A percentile compares a stretch with the other conserved stretches of the same genome.
Evolutionary conservation across 2,888 invertebrate genomes (phyloP).

Genomic region (Ceratothoa steindachneri): DNA sequence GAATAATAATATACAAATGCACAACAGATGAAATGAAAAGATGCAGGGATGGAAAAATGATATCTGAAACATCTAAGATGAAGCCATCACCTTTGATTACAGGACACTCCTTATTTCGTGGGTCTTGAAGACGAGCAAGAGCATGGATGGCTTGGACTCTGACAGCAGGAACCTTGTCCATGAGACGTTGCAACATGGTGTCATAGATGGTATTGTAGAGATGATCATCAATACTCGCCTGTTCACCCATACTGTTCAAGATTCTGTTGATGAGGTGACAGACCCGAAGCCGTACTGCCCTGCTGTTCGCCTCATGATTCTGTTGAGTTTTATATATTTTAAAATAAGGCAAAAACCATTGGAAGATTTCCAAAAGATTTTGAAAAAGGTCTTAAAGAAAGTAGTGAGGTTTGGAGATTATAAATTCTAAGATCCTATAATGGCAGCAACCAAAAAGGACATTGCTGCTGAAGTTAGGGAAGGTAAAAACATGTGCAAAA

Average conservation of each 20-base stretch:
- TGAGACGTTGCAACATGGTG: constrained; percentile 64
- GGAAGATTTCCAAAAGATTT: constrained; percentile 1
- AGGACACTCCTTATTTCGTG: constrained; percentile 67
- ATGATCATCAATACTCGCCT: constrained; percentile 71
- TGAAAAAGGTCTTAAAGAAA: too few species aligned
- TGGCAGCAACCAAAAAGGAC: background rate
- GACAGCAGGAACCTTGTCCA: constrained; percentile 71
- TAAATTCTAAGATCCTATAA: background rate
- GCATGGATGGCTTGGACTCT: constrained; percentile 75
- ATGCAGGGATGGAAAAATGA: too few species aligned
- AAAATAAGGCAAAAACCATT: constrained; percentile 51
- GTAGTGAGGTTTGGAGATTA: constrained; percentile 13
- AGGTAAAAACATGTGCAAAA: too few species aligned
- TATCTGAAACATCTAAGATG: too few species aligned
- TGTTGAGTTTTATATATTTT: constrained; percentile 51
- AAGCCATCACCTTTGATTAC: constrained; percentile 63
- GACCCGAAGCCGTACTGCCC: constrained; percentile 65
- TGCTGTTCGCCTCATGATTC: constrained; percentile 57
- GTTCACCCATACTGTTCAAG: constrained; percentile 67
- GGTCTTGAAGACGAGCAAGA: constrained; percentile 74
- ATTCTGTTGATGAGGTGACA: constrained; percentile 75
- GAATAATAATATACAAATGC: too few species aligned
- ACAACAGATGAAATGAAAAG: too few species aligned
- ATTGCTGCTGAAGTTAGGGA: background rate
- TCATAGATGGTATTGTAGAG: constrained; percentile 68